A percentile compares a stretch with the other conserved stretches of the same genome.
These are phyloP conservation scores for Lagorchestes hirsutus DNA, from an alignment of 2,797 vertebrate genomes.

Conservation along the genomic window DNA sequence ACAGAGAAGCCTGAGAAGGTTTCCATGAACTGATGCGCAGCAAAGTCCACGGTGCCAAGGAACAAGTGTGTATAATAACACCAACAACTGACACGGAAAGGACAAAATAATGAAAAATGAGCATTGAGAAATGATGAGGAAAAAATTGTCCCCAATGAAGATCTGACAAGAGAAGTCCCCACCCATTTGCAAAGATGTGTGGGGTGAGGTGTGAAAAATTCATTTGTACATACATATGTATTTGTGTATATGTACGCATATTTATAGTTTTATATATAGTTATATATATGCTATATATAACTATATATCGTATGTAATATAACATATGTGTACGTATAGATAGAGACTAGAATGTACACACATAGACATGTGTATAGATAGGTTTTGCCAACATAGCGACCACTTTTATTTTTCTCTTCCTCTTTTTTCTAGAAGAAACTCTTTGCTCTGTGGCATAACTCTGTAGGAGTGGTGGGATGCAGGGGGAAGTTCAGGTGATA, in stretches of 20 bases:
- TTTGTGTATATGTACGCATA: not conserved
- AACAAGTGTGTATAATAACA: not conserved
- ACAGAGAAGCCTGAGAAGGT: not conserved
- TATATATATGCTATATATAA: not conserved
- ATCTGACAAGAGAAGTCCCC: not conserved
- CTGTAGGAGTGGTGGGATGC: not conserved
- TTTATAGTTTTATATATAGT: not conserved
- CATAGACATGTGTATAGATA: not conserved
- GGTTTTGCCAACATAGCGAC: not conserved
- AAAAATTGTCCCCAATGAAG: not conserved
- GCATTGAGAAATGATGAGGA: not conserved
- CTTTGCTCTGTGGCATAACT: not conserved
- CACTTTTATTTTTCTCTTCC: not conserved
- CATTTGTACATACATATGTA: not conserved
- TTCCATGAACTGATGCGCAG: not conserved
- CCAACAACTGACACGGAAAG: not conserved
- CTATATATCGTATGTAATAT: no score
- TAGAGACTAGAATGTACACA: not conserved
- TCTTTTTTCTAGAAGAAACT: not conserved
- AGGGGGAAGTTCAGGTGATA: not conserved
- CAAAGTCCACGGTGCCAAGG: not conserved
- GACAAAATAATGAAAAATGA: not conserved
- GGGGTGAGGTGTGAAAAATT: not conserved
- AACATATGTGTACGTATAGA: not conserved
- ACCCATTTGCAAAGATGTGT: not conserved